A percentile compares a stretch with the other conserved stretches of the same genome.
Conservation (phyloP, 2,888 invertebrate genomes). For the Diachrysia chrysitis region DNA sequence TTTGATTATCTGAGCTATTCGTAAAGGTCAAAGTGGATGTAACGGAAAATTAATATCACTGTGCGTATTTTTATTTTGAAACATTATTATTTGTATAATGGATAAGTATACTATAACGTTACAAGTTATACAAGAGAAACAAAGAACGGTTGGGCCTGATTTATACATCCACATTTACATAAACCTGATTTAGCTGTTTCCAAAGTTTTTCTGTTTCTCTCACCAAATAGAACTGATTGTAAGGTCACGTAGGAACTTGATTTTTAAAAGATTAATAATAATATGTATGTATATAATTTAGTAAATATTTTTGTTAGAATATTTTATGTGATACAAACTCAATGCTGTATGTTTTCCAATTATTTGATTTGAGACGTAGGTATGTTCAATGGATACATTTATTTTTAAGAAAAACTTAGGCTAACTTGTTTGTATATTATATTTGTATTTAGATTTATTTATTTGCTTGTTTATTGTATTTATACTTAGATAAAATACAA, state of each 20-base stretch:
- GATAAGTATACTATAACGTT: slow-evolving; percentile 14
- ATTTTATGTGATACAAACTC: neutral
- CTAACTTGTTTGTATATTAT: no score
- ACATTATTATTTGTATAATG: slow-evolving; percentile 8
- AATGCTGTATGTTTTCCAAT: no score
- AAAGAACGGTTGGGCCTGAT: slow-evolving; percentile 40
- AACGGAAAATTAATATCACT: neutral
- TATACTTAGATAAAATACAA: no score
- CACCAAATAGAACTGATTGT: slow-evolving; percentile 20
- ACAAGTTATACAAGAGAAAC: slow-evolving; percentile 23
- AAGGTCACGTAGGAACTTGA: neutral
- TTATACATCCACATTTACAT: slow-evolving; percentile 41
- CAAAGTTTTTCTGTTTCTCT: slow-evolving; percentile 19
- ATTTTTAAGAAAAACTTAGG: no score
- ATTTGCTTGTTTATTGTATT: no score
- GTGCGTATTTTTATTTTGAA: neutral
- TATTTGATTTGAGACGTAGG: no score
- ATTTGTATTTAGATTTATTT: no score
- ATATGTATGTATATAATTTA: neutral
- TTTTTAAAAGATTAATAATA: neutral
- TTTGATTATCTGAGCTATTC: neutral
- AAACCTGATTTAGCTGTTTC: slow-evolving; percentile 32
- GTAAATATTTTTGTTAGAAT: neutral
- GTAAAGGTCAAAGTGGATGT: neutral
- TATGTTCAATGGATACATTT: no score